Percentiles rank a stretch among this genome's conserved stretches.
Evolutionary conservation across 2,797 vertebrate genomes (phyloP).

Genomic region (Bradypus variegatus): DNA sequence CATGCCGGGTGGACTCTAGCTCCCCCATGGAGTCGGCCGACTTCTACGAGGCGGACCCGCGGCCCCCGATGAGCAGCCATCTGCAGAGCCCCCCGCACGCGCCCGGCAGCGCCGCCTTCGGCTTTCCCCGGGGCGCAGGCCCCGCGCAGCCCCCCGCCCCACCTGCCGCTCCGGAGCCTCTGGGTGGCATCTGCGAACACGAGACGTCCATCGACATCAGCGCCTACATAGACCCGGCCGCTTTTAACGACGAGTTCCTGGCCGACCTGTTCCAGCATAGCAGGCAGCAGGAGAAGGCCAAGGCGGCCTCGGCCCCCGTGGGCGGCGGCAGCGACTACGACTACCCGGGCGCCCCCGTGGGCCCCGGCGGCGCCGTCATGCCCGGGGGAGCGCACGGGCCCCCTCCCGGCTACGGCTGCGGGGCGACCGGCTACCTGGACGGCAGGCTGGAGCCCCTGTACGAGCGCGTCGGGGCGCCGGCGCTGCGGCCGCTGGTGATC

Average conservation of each 20-base stretch:
- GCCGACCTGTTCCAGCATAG: conserved; percentile 95
- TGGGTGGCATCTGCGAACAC: conserved; percentile 92
- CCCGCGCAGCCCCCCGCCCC: conserved; percentile 78
- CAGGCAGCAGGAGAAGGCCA: conserved; percentile 82
- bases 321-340: conserved; percentile 79
- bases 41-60: conserved; percentile 94
- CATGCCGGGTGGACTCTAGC: conserved; percentile 88
- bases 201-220: conserved; percentile 98
- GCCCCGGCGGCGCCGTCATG: conserved; percentile 66
- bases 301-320: conserved; percentile 76
- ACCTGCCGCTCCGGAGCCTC: conserved; percentile 75
- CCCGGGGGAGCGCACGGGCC: conserved; percentile 70
- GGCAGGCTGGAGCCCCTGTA: conserved; percentile 86
- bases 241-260: conserved; percentile 98
- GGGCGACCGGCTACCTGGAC: conserved; percentile 82
- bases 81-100: conserved; percentile 72
- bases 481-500: conserved; percentile 87
- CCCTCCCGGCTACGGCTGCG: conserved; percentile 79
- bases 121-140: conserved; percentile 82
- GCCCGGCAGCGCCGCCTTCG: conserved; percentile 73
- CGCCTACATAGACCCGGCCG: conserved; percentile 95
- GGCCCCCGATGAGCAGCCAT: conserved; percentile 84
- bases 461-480: conserved; percentile 79
- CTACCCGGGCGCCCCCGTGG: conserved; percentile 62
- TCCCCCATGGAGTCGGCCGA: conserved; percentile 94